Percentiles rank a stretch among this genome's conserved stretches.
phyloP scores from a whole-genome alignment of 2,888 invertebrate species.

The Epinotia nisella region DNA sequence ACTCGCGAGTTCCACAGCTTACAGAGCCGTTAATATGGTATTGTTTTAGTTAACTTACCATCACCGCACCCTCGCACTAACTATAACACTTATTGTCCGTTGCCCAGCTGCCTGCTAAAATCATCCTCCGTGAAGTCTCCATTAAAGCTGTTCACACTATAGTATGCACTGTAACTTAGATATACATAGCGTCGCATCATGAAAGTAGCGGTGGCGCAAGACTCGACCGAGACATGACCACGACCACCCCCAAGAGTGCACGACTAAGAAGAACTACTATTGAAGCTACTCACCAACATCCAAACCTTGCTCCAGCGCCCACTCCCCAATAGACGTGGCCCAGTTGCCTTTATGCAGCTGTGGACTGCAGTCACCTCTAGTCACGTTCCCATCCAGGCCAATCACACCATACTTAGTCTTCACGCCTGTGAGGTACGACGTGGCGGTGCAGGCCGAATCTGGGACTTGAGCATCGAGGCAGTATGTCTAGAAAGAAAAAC shows the following conservation, averaged over 20 bases:
- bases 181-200: no score
- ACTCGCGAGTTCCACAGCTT: no score
- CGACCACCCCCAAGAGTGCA: no score
- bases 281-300: constrained; percentile 72
- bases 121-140: no score
- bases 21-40: no score
- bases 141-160: no score
- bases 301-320: constrained; percentile 84
- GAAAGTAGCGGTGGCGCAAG: no score
- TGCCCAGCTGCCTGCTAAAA: background rate
- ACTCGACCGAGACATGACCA: no score
- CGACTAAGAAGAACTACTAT: no score
- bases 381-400: constrained; percentile 88
- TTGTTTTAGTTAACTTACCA: constrained; percentile 62
- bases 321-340: constrained; percentile 87
- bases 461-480: constrained; percentile 88
- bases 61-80: constrained; percentile 43
- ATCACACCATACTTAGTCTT: constrained; percentile 88
- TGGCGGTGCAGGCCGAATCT: constrained; percentile 90
- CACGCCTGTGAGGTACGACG: constrained; percentile 89
- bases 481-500: constrained; percentile 78
- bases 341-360: constrained; percentile 85
- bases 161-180: no score
- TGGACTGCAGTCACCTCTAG: constrained; percentile 86
- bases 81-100: background rate